Evolutionary conservation across 2,888 invertebrate genomes (phyloP).

Genomic region (Chalcosyrphus nemorum): DNA sequence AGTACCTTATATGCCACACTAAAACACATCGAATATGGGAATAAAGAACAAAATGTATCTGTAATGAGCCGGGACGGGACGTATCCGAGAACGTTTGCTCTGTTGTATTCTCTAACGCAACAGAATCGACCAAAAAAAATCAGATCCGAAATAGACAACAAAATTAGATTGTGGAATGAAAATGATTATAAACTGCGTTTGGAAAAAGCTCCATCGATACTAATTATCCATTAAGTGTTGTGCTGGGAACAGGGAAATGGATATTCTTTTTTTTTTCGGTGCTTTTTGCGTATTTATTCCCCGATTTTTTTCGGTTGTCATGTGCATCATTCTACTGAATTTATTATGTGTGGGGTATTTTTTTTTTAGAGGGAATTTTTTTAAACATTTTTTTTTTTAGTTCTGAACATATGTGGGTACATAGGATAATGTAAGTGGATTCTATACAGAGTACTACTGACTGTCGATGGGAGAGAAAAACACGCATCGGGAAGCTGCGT

Average conservation of each 20-base stretch:
- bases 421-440: conserved; percentile 60
- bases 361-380: conserved; percentile 63
- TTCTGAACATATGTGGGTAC: conserved; percentile 48
- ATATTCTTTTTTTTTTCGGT: conserved; percentile 16
- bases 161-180: conserved; percentile 69
- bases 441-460: conserved; percentile 9
- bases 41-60: conserved; percentile 47
- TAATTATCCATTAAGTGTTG: conserved; percentile 71
- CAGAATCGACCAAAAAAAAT: conserved; percentile 10
- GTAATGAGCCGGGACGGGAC: conserved; percentile 55
- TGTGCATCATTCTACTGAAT: conserved; percentile 47
- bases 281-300: conserved; percentile 17
- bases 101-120: conserved; percentile 8
- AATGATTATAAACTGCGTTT: conserved; percentile 71
- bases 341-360: conserved; percentile 40
- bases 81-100: too few species aligned
- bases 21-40: conserved; percentile 49
- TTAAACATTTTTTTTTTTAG: conserved; percentile 51
- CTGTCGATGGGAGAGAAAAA: conserved; percentile 10
- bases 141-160: conserved; percentile 29
- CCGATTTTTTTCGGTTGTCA: conserved; percentile 17
- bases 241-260: conserved; percentile 58
- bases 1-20: conserved; percentile 48
- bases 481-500: conserved; percentile 42
- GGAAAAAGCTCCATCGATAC: conserved; percentile 73